phyloP scores from a whole-genome alignment of 2,797 vertebrate genomes.

The Meda fulgida region DNA sequence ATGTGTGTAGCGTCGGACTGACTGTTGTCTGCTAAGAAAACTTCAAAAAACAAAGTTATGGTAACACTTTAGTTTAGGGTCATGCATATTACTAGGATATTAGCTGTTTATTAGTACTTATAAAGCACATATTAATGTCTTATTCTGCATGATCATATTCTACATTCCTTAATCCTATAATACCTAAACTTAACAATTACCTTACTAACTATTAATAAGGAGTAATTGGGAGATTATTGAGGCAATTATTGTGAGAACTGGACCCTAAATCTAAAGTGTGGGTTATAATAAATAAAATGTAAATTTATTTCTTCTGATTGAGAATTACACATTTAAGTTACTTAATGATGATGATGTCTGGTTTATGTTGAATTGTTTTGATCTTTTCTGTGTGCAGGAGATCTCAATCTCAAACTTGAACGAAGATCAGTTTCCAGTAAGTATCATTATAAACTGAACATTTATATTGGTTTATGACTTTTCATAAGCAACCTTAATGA shows the following conservation, averaged over 20 bases:
- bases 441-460: conserved; percentile 55
- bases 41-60: too few species aligned
- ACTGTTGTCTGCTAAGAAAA: too few species aligned
- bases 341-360: conserved; percentile 13
- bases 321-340: background rate
- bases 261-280: background rate
- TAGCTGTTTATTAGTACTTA: background rate
- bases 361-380: background rate
- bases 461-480: background rate
- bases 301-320: background rate
- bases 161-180: background rate
- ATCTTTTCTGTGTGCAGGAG: conserved; percentile 70
- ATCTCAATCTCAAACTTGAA: conserved; percentile 71
- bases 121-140: background rate
- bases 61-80: too few species aligned
- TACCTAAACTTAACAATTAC: background rate
- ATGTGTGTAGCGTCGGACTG: background rate
- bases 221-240: background rate
- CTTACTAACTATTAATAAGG: background rate
- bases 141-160: background rate
- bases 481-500: background rate
- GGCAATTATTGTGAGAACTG: background rate
- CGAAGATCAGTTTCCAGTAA: conserved; percentile 71
- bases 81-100: background rate
- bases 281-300: background rate